Evolutionary conservation across 2,888 invertebrate genomes (phyloP).

Genomic region (Julus scandinavius): DNA sequence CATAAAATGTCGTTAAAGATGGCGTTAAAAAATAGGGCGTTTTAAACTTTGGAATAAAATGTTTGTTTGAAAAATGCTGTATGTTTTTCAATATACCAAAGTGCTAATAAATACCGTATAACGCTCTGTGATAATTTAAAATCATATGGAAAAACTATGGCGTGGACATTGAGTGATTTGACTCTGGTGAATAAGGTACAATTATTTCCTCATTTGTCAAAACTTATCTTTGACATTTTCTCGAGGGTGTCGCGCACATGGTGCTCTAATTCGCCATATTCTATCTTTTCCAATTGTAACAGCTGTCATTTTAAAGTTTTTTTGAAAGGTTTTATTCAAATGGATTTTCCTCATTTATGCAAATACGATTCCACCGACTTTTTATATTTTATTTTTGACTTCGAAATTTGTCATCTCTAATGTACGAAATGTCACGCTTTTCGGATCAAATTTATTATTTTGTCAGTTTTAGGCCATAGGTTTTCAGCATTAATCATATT

Average conservation of each 20-base stretch:
- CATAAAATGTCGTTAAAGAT: too few species aligned
- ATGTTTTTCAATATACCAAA: too few species aligned
- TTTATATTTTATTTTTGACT: conserved; percentile 2
- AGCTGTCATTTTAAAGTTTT: not conserved
- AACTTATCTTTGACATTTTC: not conserved
- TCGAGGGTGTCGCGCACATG: not conserved
- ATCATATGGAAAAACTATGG: not conserved
- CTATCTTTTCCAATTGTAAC: not conserved
- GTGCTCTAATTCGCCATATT: not conserved
- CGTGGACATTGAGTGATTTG: not conserved
- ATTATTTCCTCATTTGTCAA: conserved; percentile 14
- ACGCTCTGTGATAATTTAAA: not conserved
- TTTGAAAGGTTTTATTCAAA: conserved; percentile 33
- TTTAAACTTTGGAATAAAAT: too few species aligned
- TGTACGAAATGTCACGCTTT: not conserved
- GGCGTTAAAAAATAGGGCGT: too few species aligned
- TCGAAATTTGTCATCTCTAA: not conserved
- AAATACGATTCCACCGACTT: not conserved
- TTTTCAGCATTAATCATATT: conserved; percentile 14
- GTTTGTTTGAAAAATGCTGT: too few species aligned
- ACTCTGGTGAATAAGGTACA: not conserved
- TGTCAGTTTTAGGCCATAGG: not conserved
- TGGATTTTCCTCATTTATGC: conserved; percentile 28
- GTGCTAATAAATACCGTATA: not conserved
- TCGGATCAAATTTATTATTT: not conserved